Base-by-base conservation (phyloP, 1,140 invertebrate species). In the Calosoma granatense region DNA sequence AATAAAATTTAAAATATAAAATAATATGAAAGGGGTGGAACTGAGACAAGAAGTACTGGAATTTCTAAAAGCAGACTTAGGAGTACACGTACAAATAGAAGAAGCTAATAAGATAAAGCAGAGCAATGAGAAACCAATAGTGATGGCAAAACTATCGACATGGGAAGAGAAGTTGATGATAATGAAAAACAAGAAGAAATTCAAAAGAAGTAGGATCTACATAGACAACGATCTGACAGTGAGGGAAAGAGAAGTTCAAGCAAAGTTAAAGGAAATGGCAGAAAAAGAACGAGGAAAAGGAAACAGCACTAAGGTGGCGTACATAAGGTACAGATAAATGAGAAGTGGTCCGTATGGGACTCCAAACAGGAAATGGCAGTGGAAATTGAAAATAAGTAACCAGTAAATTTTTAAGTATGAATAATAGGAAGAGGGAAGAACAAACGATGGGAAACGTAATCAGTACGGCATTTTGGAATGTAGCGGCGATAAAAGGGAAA, bases 401-500 rank as follows among this genome's bases (percentile, higher is more conserved):
- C n/a, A n/a, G n/a, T n/a, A n/a, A n/a, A n/a, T n/a, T n/a, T n/a
- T n/a, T n/a, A n/a, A n/a, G n/a, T n/a, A n/a, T n/a, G n/a, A n/a
- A n/a, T n/a, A n/a, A n/a, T n/a, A n/a, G n/a, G n/a, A n/a, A n/a
- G n/a, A n/a, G n/a, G n/a, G n/a, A n/a, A n/a, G n/a, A n/a, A n/a
- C n/a, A n/a, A n/a, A n/a, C n/a, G n/a, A n/a, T n/a, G n/a, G n/a
- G n/a, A n/a, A n/a, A n/a, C n/a, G n/a, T n/a, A n/a, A n/a, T n/a
- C n/a, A n/a, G n/a, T n/a, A n/a, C n/a, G n/a, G n/a, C 6, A 12
- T 17, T 47, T 20, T 55, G 53, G 53, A 59, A 59, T 20, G 39
- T 55, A 1, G 39, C 39, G 1, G 57, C 39, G 15, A 1, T 26
- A 2, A 26, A n/a, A 15, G 55, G 51, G 1, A 51, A 55, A 2